These are phyloP conservation scores for Meloidogyne exigua DNA, from an alignment of 1,140 invertebrate genomes.

Conservation along the genomic window DNA sequence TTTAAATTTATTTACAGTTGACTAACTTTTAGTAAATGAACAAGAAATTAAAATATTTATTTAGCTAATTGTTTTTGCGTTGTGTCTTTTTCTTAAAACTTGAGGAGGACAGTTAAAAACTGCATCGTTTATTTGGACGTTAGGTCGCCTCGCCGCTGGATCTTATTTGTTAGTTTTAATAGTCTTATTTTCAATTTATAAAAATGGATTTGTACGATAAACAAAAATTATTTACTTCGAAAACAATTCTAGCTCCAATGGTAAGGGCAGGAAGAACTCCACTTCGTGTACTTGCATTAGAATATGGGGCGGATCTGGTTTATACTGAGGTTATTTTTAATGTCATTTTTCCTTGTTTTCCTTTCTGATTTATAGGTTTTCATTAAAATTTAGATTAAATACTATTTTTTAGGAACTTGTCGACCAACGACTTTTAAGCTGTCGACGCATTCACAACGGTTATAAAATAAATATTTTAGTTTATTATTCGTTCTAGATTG, in stretches of 20 bases:
- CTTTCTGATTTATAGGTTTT: not conserved
- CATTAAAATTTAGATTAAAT: not conserved
- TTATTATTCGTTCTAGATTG: too few relatives aligned
- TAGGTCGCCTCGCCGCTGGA: too few relatives aligned
- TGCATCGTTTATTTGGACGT: too few relatives aligned
- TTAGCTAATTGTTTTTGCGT: too few relatives aligned
- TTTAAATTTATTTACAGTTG: too few relatives aligned
- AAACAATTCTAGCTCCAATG: conserved; percentile 92
- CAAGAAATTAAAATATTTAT: too few relatives aligned
- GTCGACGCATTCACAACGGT: conserved; percentile 81
- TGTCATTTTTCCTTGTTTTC: too few relatives aligned
- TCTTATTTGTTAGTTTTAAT: too few relatives aligned
- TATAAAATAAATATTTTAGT: conserved; percentile 58
- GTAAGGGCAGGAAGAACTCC: conserved; percentile 80
- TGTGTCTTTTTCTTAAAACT: too few relatives aligned
- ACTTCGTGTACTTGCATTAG: conserved; percentile 83
- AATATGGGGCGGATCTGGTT: conserved; percentile 93
- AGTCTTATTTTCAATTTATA: too few relatives aligned
- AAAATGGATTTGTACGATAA: not conserved
- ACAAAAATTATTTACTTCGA: conserved; percentile 70
- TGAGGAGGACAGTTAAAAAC: too few relatives aligned
- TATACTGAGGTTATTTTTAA: conserved; percentile 74
- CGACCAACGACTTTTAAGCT: conserved; percentile 84
- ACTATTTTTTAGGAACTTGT: conserved; percentile 79
- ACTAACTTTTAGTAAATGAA: too few relatives aligned